Conservation (phyloP, 1,140 invertebrate genomes). For the Metaphire vulgaris region DNA sequence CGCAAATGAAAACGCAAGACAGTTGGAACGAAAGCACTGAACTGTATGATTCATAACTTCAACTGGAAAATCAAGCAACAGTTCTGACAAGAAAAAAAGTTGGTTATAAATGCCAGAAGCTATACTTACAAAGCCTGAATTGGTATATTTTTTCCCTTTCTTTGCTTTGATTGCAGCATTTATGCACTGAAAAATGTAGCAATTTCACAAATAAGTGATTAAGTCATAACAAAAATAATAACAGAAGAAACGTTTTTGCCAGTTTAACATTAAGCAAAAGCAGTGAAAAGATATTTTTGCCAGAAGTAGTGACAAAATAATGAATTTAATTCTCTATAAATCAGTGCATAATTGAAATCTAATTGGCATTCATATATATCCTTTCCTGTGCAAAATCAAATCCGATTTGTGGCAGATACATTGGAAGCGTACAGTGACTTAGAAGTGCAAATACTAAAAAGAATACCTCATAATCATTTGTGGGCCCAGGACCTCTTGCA, state of each 20-base stretch:
- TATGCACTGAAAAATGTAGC: constrained; percentile 46
- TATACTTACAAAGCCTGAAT: constrained; percentile 51
- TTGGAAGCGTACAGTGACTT: neutral
- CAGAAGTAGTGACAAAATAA: neutral
- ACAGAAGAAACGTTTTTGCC: no score
- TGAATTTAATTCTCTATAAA: neutral
- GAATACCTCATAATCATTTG: constrained; percentile 15
- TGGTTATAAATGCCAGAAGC: neutral
- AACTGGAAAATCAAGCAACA: no score
- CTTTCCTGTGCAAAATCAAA: neutral
- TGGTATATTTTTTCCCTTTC: constrained; percentile 51
- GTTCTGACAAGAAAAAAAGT: neutral
- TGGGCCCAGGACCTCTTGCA: constrained; percentile 11
- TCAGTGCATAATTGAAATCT: neutral
- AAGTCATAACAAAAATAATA: neutral
- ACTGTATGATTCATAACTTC: no score
- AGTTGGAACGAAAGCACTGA: no score
- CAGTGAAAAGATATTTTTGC: no score
- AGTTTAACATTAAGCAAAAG: no score
- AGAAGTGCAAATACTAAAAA: neutral
- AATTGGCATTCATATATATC: neutral
- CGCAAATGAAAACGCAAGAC: no score
- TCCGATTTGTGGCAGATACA: neutral
- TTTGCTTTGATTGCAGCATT: constrained; percentile 54
- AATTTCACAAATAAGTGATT: constrained; percentile 25